Conservation (phyloP, 2,797 vertebrate species). For the Cygnus olor region DNA sequence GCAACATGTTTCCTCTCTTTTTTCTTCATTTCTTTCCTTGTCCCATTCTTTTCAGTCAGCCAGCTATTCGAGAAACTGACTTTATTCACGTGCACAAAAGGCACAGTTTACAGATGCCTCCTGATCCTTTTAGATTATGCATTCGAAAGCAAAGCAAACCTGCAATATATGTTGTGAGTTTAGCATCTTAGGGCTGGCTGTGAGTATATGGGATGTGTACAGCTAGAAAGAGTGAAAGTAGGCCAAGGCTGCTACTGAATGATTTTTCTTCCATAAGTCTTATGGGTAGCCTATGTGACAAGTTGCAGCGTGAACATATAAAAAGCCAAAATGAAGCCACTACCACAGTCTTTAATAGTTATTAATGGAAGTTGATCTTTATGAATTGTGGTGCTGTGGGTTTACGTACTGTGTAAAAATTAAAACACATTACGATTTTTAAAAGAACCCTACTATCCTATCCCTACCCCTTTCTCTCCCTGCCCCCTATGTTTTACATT, state of each 20-base stretch:
- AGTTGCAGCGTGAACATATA: background rate
- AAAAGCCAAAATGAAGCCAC: background rate
- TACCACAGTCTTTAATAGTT: background rate
- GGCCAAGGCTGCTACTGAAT: background rate
- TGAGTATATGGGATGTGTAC: background rate
- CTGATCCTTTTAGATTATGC: background rate
- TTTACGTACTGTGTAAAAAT: background rate
- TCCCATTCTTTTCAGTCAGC: background rate
- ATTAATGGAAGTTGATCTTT: background rate
- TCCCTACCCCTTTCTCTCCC: background rate
- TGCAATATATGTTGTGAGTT: background rate
- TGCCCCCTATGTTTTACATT: slow-evolving; percentile 47
- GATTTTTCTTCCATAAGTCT: background rate
- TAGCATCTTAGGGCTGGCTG: background rate
- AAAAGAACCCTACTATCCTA: background rate
- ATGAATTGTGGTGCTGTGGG: background rate
- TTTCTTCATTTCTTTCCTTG: background rate
- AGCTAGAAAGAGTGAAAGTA: background rate
- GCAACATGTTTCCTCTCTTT: slow-evolving; percentile 18
- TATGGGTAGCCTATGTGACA: background rate
- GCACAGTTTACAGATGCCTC: background rate
- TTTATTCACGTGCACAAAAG: slow-evolving; percentile 14
- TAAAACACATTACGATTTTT: background rate
- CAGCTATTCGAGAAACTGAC: background rate
- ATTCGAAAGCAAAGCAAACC: background rate